Base-by-base conservation (phyloP, 2,113 vertebrate species). In the Haplotaxodon microlepis region DNA sequence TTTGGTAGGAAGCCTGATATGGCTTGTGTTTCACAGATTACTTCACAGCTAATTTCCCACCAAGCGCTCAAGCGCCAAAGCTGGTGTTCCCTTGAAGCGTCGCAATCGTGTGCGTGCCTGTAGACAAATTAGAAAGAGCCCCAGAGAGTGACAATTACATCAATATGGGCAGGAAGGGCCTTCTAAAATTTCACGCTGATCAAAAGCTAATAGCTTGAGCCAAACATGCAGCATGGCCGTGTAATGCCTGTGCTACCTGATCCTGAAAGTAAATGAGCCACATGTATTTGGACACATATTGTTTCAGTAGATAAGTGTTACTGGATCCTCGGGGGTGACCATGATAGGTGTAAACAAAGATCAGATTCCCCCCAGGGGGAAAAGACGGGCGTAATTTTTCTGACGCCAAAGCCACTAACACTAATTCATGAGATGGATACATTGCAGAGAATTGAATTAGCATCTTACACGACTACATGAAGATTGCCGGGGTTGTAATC, bases 1-100 rank as follows among this genome's bases (percentile, higher is more conserved):
- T 85, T 76, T 90, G 81, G 76, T 82, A 3, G 9, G 9, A 11
- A 89, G 66, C 34, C 84, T 84, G 69, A 84, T 84, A 29, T 16
- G 81, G 57, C 36, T 92, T 21, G 40, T 76, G 84, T 91, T 89
- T 91, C 88, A 66, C 31, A 3, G 86, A 90, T 88, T 89, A 90
- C 54, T 90, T 81, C 85, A 24, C 59, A 86, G 82, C 85, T 90
- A 47, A 90, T 94, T 89, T 88, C 34, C 56, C 85, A 83, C 42
- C 27, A 17, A 86, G 59, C 11, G 0, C 82, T 84, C 71, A 84
- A 53, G 83, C 17, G 6, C 19, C 40, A 53, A 38, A 61, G 24
- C 51, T 21, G 14, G 45, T 24, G 81, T 76, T 51, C 42, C 82
- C 61, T 45, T 4, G 16, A 69, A 81, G 76, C 34, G 5, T 69